Evolutionary conservation across 2,797 vertebrate species (phyloP), one percentile per base, ranked within the genome.

Genomic region (Huso huso): DNA sequence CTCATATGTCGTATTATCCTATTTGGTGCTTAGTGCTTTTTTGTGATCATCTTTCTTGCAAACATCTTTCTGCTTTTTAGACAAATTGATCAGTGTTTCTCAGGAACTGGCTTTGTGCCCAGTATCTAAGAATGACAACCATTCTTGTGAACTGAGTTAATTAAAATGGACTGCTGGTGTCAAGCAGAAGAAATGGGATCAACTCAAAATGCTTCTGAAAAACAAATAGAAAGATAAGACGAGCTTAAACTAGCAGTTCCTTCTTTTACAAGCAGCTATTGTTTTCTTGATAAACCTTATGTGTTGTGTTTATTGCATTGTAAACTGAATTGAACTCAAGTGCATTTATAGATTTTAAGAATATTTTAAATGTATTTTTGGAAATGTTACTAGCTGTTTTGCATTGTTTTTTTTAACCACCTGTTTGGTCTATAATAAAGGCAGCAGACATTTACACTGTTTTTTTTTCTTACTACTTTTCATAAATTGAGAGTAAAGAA

Each of bases 111-210:
- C 82, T 80, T 5, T 66, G 55, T 82, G 81, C 84, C 87, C 79
- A 72, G 75, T 76, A 81, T 86, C 71, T 71, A 81, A 74, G 81
- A 83, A 79, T 77, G 78, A 77, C 82, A 84, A 75, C 77, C 67
- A 70, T 68, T 87, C 73, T 70, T 79, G 71, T 74, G 77, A 66
- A 72, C 48, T 52, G 70, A 88, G 81, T 88, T 87, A 90, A 90
- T 90, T 88, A 88, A 90, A 86, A 90, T 84, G 86, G 86, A 89
- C 83, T 85, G 81, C 77, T 84, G 84, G 80, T 86, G 82, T 83
- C 80, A 82, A 69, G 66, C 66, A 78, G 78, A 84, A 80, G 77
- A 79, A 84, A 67, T 51, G 37, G 51, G 66, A 49, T 53, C 4
- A 49, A 51, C 51, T 67, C 49, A 49, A 61, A 11, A 61, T 62